Percentiles rank a stretch among this genome's conserved stretches.
Evolutionary conservation across 2,797 vertebrate species (phyloP).

Genomic region (Smutsia temminckii): DNA sequence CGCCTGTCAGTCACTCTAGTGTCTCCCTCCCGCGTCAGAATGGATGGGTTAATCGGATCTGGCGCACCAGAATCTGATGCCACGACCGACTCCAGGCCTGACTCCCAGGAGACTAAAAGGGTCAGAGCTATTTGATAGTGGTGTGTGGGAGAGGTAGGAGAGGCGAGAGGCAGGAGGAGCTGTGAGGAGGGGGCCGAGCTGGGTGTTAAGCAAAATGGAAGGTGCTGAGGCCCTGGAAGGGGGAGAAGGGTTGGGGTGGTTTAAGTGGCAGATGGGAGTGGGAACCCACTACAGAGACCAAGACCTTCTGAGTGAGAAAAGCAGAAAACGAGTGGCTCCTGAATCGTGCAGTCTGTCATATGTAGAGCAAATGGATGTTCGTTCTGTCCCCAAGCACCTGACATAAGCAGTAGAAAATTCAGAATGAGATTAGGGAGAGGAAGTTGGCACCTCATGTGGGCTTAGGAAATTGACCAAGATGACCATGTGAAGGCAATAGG

Average conservation of each 20-base stretch:
- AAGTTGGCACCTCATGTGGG: conserved; percentile 17
- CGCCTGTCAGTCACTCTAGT: not conserved
- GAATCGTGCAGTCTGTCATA: not conserved
- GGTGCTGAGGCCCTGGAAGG: not conserved
- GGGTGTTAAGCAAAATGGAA: not conserved
- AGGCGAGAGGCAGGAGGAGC: not conserved
- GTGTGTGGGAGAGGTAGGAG: not conserved
- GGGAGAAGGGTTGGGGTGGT: not conserved
- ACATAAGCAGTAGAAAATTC: conserved; percentile 26
- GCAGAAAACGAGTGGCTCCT: not conserved
- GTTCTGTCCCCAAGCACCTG: not conserved
- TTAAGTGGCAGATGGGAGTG: not conserved
- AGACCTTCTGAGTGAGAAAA: not conserved
- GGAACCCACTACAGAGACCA: not conserved
- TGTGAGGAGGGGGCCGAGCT: not conserved
- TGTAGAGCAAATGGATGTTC: not conserved
- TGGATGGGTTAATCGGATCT: not conserved
- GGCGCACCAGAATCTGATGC: not conserved
- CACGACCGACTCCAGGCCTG: not conserved
- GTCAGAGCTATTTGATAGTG: not conserved
- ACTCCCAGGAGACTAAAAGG: not conserved
- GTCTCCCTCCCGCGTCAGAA: not conserved
- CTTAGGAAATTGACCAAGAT: not conserved
- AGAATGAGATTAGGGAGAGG: conserved; percentile 56
- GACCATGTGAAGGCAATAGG: conserved; percentile 1